Conservation (phyloP, 2,888 invertebrate genomes). For the Creontiades dilutus region DNA sequence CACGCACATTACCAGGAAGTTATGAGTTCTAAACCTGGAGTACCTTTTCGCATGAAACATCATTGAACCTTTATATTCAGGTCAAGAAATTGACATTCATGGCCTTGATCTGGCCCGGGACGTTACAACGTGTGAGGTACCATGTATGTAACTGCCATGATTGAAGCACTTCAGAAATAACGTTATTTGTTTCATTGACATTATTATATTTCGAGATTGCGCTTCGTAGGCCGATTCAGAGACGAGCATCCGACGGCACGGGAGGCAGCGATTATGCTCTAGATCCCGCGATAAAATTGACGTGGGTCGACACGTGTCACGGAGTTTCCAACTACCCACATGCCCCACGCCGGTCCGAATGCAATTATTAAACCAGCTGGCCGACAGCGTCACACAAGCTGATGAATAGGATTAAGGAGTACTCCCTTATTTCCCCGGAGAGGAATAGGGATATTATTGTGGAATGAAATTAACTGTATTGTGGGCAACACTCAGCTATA, state of each 20-base stretch:
- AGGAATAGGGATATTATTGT: neutral
- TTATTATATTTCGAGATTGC: too few relatives aligned
- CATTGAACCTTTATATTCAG: too few relatives aligned
- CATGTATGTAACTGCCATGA: too few relatives aligned
- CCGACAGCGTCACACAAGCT: neutral
- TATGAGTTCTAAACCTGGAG: too few relatives aligned
- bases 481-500: neutral
- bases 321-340: neutral
- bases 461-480: neutral
- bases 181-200: too few relatives aligned
- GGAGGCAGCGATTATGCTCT: neutral
- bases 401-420: conserved; percentile 17
- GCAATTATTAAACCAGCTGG: neutral
- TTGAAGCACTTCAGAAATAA: too few relatives aligned
- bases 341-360: neutral
- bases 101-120: too few relatives aligned
- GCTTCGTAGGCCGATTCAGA: too few relatives aligned
- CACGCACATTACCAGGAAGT: too few relatives aligned
- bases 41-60: too few relatives aligned
- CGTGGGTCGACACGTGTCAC: conserved; percentile 13
- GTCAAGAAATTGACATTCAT: too few relatives aligned
- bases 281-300: conserved; percentile 28
- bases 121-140: too few relatives aligned
- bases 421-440: conserved; percentile 8
- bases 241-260: neutral